Conservation (phyloP, 2,888 invertebrate genomes). For the Phanerotoma sp. region DNA sequence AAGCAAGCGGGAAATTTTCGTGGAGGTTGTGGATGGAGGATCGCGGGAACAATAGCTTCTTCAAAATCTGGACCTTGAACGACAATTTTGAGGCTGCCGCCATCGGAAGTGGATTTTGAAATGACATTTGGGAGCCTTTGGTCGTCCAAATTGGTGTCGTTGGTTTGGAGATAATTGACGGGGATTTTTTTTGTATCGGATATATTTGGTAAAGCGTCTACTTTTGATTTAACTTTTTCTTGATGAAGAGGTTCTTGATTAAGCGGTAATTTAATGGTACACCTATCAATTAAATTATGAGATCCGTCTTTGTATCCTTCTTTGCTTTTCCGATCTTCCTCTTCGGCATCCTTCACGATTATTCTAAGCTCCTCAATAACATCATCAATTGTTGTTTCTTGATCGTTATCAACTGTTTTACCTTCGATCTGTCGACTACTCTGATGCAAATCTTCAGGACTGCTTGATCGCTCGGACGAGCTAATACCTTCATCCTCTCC, state of each 20-base stretch:
- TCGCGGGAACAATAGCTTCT: conserved; percentile 74
- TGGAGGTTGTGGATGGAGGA: conserved; percentile 79
- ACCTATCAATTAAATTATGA: neutral
- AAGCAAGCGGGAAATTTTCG: conserved; percentile 62
- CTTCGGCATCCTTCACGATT: conserved; percentile 65
- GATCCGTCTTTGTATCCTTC: conserved; percentile 41
- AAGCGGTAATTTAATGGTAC: neutral
- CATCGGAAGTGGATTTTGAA: conserved; percentile 55
- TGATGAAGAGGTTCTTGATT: neutral
- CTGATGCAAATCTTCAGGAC: conserved; percentile 64
- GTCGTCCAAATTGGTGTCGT: too few species aligned
- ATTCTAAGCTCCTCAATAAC: conserved; percentile 83
- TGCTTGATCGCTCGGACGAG: conserved; percentile 76
- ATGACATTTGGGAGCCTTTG: neutral
- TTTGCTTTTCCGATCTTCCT: conserved; percentile 55
- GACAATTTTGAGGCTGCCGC: conserved; percentile 58
- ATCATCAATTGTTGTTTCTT: conserved; percentile 83
- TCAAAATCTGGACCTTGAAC: conserved; percentile 62
- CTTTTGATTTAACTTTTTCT: conserved; percentile 1
- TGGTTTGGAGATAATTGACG: neutral
- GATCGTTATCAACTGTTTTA: conserved; percentile 64
- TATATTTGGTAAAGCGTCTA: conserved; percentile 1
- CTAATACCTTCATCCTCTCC: conserved; percentile 88
- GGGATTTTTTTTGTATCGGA: conserved; percentile 1
- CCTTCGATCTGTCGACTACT: conserved; percentile 17